These are phyloP conservation scores for Epinotia bilunana DNA, from an alignment of 2,888 invertebrate species.

Conservation along the genomic window DNA sequence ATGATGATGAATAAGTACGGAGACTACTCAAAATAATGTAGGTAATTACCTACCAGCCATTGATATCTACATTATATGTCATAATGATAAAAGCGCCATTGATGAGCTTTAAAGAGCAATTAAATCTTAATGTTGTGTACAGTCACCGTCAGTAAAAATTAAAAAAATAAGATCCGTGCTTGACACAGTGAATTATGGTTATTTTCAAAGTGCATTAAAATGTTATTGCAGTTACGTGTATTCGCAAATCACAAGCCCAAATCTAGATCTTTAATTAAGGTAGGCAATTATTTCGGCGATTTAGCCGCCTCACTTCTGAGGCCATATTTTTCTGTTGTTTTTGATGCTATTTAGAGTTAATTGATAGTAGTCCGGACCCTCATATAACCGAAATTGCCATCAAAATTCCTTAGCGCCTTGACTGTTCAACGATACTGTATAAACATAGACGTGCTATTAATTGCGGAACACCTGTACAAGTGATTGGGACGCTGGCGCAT, in stretches of 20 bases:
- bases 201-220: too few species aligned
- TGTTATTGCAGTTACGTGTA: too few species aligned
- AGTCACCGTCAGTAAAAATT: not conserved
- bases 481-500: constrained; percentile 56
- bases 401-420: too few species aligned
- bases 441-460: constrained; percentile 59
- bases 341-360: not conserved
- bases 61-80: not conserved
- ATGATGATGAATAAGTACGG: too few species aligned
- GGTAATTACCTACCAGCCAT: too few species aligned
- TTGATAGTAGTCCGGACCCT: too few species aligned
- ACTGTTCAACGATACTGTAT: constrained; percentile 43
- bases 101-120: not conserved
- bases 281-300: too few species aligned
- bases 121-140: not conserved
- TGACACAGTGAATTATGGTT: not conserved
- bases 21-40: too few species aligned
- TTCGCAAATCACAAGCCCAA: too few species aligned
- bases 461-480: constrained; percentile 65
- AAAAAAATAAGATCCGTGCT: not conserved
- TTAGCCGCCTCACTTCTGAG: too few species aligned
- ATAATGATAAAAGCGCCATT: not conserved
- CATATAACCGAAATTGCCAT: too few species aligned
- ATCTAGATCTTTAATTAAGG: too few species aligned
- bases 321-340: not conserved